These are phyloP conservation scores for Spodoptera frugiperda DNA, from an alignment of 1,140 invertebrate species.

Conservation along the genomic window DNA sequence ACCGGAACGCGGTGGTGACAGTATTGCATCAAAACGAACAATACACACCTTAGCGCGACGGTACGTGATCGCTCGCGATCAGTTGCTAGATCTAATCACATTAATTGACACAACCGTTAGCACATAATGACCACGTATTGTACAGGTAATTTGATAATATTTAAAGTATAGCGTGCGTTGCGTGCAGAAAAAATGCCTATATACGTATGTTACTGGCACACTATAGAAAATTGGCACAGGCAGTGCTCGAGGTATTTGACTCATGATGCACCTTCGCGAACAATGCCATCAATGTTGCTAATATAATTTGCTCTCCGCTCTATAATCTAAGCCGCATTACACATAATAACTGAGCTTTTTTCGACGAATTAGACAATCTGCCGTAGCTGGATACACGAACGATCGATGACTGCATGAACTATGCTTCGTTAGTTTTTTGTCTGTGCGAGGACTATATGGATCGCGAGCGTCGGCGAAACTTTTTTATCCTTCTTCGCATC, in stretches of 20 bases:
- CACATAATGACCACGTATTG: constrained; percentile 82
- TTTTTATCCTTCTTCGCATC: constrained; percentile 38
- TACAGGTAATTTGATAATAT: constrained; percentile 83
- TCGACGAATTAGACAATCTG: constrained; percentile 59
- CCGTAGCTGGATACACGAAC: constrained; percentile 52
- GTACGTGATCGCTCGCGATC: constrained; percentile 80
- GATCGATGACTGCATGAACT: constrained; percentile 57
- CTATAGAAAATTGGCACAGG: constrained; percentile 8
- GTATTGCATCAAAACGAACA: constrained; percentile 53
- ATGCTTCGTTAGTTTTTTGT: constrained; percentile 51
- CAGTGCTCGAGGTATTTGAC: constrained; percentile 62
- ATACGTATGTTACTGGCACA: neutral
- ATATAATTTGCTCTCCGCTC: constrained; percentile 73
- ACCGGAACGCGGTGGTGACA: constrained; percentile 25
- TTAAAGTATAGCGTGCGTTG: constrained; percentile 69
- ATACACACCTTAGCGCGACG: constrained; percentile 57
- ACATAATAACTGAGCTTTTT: constrained; percentile 69
- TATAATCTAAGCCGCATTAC: constrained; percentile 78
- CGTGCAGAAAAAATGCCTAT: constrained; percentile 31
- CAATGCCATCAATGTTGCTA: constrained; percentile 74
- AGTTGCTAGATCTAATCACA: constrained; percentile 81
- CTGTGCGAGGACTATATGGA: constrained; percentile 52
- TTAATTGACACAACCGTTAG: constrained; percentile 84
- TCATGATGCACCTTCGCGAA: constrained; percentile 62
- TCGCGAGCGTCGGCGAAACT: constrained; percentile 27